A percentile compares a stretch with the other conserved stretches of the same genome.
phyloP scores from a whole-genome alignment of 2,113 vertebrate species.

The Siniperca chuatsi region DNA sequence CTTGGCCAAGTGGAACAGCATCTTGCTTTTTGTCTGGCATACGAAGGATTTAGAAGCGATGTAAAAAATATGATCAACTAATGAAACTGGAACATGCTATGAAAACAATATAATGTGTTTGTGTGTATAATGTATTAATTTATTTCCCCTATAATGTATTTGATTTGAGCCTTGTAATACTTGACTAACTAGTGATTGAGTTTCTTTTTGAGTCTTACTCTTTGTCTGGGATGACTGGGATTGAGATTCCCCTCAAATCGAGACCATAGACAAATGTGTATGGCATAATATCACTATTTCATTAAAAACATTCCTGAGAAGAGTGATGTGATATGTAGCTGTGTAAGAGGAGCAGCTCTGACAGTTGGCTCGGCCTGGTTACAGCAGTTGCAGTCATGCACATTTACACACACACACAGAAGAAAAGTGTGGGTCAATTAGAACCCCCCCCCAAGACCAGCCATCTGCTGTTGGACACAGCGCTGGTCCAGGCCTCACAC shows the following conservation, averaged over 20 bases:
- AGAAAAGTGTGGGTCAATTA: slow-evolving; percentile 64
- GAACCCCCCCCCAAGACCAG: slow-evolving; percentile 38
- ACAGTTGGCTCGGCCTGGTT: slow-evolving; percentile 75
- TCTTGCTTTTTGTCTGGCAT: slow-evolving; percentile 8
- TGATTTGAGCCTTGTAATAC: neutral
- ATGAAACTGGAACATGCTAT: slow-evolving; percentile 3
- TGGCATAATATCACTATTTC: slow-evolving; percentile 42
- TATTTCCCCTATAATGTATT: too few species aligned
- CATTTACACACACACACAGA: slow-evolving; percentile 33
- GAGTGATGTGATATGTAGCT: slow-evolving; percentile 55
- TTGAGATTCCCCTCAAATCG: neutral
- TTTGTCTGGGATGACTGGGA: neutral
- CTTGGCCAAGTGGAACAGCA: slow-evolving; percentile 2
- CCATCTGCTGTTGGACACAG: slow-evolving; percentile 73
- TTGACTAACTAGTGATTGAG: neutral
- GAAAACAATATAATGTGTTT: slow-evolving; percentile 10
- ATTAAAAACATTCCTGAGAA: slow-evolving; percentile 64
- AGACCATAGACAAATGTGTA: slow-evolving; percentile 35
- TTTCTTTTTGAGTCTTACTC: neutral
- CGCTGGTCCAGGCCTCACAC: slow-evolving; percentile 46
- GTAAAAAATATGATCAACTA: slow-evolving; percentile 7
- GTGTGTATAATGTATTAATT: too few species aligned
- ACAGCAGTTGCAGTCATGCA: slow-evolving; percentile 69
- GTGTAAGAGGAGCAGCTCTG: slow-evolving; percentile 70
- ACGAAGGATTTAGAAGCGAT: slow-evolving; percentile 1